phyloP scores from a whole-genome alignment of 2,797 vertebrate species.

The Myripristis murdjan region DNA sequence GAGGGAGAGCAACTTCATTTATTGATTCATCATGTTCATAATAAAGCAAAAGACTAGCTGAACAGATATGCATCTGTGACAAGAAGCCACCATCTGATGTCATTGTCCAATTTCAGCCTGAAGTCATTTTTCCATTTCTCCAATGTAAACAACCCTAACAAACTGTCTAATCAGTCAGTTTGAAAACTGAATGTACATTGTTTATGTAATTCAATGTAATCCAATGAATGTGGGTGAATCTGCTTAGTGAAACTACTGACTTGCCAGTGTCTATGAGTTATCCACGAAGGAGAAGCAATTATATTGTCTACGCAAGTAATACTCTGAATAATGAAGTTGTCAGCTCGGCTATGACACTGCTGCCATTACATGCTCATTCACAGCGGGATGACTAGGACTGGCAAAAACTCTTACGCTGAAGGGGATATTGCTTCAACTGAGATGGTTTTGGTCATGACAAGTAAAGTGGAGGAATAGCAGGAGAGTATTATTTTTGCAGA shows the following conservation, averaged over 20 bases:
- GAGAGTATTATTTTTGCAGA: background rate
- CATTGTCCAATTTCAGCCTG: constrained; percentile 17
- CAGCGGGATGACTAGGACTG: background rate
- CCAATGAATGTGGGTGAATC: background rate
- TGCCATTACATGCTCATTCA: background rate
- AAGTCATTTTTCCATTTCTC: constrained; percentile 20
- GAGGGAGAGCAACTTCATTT: background rate
- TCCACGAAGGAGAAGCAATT: background rate
- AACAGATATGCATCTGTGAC: constrained; percentile 33
- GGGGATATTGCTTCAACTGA: background rate
- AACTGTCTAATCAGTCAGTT: constrained; percentile 10
- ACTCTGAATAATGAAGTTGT: background rate
- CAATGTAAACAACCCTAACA: constrained; percentile 27
- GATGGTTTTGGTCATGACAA: background rate
- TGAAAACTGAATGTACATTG: constrained; percentile 6
- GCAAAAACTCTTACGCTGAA: background rate
- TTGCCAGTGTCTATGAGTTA: background rate
- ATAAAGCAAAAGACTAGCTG: background rate
- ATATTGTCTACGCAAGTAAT: background rate
- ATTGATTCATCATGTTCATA: constrained; percentile 16
- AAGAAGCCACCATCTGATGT: constrained; percentile 10
- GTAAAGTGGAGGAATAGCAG: background rate
- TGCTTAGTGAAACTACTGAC: background rate
- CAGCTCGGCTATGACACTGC: background rate
- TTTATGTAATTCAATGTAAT: background rate